Evolutionary conservation across 2,113 vertebrate species (phyloP).

Genomic region (Manacus vitellinus): DNA sequence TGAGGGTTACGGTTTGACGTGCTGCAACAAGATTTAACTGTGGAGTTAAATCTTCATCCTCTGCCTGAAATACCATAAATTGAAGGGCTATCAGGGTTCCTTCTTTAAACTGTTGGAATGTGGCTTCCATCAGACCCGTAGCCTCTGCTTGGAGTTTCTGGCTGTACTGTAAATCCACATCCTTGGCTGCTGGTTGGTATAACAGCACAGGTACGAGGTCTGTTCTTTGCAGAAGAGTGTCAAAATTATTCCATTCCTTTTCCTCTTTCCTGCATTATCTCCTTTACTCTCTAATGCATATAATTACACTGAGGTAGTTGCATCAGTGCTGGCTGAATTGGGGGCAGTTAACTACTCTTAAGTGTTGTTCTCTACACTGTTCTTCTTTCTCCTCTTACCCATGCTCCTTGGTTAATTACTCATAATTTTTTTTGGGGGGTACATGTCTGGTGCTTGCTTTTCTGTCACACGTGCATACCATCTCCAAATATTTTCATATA

Average conservation of each 20-base stretch:
- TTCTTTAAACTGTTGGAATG: not conserved
- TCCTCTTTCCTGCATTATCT: not conserved
- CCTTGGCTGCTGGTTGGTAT: not conserved
- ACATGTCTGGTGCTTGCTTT: not conserved
- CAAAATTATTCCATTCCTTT: not conserved
- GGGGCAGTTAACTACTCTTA: not conserved
- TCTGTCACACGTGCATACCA: not conserved
- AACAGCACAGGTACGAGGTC: not conserved
- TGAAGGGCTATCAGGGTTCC: not conserved
- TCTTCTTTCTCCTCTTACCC: not conserved
- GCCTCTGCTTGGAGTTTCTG: not conserved
- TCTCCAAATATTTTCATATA: not conserved
- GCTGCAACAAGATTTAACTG: not conserved
- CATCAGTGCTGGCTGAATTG: not conserved
- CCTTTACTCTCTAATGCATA: not conserved
- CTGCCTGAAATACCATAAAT: not conserved
- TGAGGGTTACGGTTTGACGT: fast-evolving
- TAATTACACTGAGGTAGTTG: not conserved
- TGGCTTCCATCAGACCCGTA: fast-evolving
- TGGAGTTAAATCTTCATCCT: not conserved
- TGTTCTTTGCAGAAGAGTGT: not conserved
- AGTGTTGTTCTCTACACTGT: not conserved
- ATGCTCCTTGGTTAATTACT: not conserved
- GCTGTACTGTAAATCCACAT: not conserved
- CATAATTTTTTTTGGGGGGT: not conserved